These are phyloP conservation scores for Pimpla rufipes DNA, from an alignment of 2,888 invertebrate genomes.

Conservation along the genomic window DNA sequence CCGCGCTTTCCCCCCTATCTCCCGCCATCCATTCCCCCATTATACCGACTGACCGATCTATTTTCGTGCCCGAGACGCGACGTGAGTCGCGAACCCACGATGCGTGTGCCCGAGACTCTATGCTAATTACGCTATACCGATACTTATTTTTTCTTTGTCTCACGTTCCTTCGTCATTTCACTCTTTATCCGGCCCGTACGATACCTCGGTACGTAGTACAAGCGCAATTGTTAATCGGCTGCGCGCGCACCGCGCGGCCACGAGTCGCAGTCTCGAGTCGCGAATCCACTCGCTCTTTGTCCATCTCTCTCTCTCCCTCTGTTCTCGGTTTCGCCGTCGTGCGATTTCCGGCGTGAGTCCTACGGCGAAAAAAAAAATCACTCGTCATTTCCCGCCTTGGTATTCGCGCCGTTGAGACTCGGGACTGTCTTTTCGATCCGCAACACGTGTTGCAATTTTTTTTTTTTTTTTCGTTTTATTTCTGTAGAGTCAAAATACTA, in stretches of 20 bases:
- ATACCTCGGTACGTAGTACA: not conserved
- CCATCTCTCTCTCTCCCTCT: slow-evolving; percentile 14
- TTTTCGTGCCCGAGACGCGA: slow-evolving; percentile 57
- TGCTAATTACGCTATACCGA: slow-evolving; percentile 19
- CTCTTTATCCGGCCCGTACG: not conserved
- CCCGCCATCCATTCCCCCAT: not conserved
- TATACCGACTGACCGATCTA: slow-evolving; percentile 51
- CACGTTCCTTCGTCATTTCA: not conserved
- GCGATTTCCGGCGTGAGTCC: slow-evolving; percentile 74
- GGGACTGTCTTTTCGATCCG: slow-evolving; percentile 20
- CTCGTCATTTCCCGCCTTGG: slow-evolving; percentile 76
- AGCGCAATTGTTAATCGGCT: slow-evolving; percentile 31
- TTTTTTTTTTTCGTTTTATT: not conserved
- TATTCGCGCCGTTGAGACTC: slow-evolving; percentile 46
- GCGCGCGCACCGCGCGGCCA: not conserved
- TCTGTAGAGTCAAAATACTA: not conserved
- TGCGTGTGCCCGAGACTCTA: not conserved
- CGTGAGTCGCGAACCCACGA: slow-evolving; percentile 8
- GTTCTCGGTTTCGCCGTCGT: slow-evolving; percentile 62
- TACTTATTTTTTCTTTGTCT: slow-evolving; percentile 24
- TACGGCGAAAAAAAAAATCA: slow-evolving; percentile 65
- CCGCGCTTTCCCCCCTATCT: not conserved
- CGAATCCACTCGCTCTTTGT: slow-evolving; percentile 29
- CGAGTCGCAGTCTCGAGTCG: slow-evolving; percentile 37
- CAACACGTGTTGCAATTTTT: slow-evolving; percentile 21